Evolutionary conservation across 2,888 invertebrate species (phyloP), one percentile per base, ranked within the genome.

Genomic region (Elgonia sp.): DNA sequence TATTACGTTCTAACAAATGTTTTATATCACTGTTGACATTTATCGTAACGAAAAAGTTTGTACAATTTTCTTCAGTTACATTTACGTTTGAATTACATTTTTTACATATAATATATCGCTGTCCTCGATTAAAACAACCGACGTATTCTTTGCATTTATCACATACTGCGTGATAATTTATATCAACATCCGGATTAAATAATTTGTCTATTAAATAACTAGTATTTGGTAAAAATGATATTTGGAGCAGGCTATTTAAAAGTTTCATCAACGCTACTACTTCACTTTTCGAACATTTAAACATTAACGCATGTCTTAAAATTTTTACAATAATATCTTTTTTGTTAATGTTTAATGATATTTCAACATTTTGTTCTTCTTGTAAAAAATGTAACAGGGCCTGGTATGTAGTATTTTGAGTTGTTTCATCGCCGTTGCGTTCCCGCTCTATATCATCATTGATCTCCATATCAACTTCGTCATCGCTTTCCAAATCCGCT

Each of bases 171-270:
- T 73, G 60, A 16, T 73, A 73, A 3, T 40, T 20, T 14, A 73
- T 40, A 42, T 21, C 29, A 29, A 29, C 29, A 29, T 29, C 29
- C 29, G 29, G 29, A 29, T 29, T 29, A 29, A 29, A 29, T 21
- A 73, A 21, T 42, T 73, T 73, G 42, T 73, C 42, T 9, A 73
- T 42, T 10, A 75, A 62, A n/a, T 75, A 75, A 29, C 50, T 46
- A n/a, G 75, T 46, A 39, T 21, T n/a, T 29, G 75, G 75, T 37
- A 75, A 42, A 42, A 60, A 7, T 8, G 57, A 14, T 16, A 21
- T 73, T 73, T 73, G 39, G 39, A 73, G 21, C 37, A 57, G 14
- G 57, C n/a, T 37, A 60, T 73, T 73, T 0, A 73, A 60, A 14
- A 73, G 57, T 2, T 73, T 40, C 57, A 73, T 73, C 21, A 73